Evolutionary conservation across 37 sponge, comb jelly and placozoan genomes (phyloP), one percentile per base, ranked within the genome.

Genomic region (Tethya wilhelma): DNA sequence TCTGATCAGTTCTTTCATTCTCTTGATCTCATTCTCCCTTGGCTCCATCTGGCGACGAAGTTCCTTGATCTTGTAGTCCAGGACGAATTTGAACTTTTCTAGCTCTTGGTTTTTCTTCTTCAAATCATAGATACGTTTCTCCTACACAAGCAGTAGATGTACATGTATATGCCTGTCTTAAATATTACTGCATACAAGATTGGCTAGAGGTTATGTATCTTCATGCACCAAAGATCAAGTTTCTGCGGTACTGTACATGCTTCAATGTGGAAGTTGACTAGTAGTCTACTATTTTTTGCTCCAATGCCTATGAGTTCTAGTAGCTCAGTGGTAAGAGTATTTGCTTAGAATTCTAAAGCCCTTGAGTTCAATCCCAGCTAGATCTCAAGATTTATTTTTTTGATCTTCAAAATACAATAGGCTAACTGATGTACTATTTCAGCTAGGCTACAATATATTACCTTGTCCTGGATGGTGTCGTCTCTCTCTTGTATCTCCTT

Each of bases 21-120:
- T 87, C 53, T 90, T 96, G 75, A 98, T 95, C 56, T 96, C 94
- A 66, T 85, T 91, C 75, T 98, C 98, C 41, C 93, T 56, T 19
- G 98, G 98, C 68, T 98, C 98, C 71, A 96, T 98, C 80, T 98
- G 98, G 55, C 84, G 78, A 41, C 92, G 89, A 75, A 96, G 87
- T 71, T 98, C 98, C 75, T 96, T 96, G 82, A 98, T 98, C 85
- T 98, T 98, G 92, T 96, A 98, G 79, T 98, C 98, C 41, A 98
- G 80, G 23, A 98, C 98, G 89, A 98, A 98, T 77, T 98, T 98
- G 85, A 98, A 98, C 82, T 98, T 98, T 84, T 98, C 98, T 64
- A 98, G 71, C 80, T 98, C 98, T 77, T 98, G 98, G 46, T 98
- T 98, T 73, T 98, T 98, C 92, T 98, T 98, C 90, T 96, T 96